phyloP scores from a whole-genome alignment of 2,888 invertebrate species.

The Pheosia tremula region DNA sequence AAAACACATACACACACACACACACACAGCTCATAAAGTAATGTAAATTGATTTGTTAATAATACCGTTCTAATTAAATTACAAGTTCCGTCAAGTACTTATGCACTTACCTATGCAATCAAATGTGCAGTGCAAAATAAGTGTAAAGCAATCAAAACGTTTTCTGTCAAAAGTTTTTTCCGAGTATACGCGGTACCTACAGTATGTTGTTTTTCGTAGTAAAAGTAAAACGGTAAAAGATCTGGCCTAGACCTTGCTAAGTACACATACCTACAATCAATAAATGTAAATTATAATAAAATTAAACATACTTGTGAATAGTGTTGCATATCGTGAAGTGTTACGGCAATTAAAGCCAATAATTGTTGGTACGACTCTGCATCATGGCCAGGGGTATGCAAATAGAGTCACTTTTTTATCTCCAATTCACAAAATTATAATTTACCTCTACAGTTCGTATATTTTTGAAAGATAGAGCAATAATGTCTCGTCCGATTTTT shows the following conservation, averaged over 20 bases:
- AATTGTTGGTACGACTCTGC: slow-evolving; percentile 47
- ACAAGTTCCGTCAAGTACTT: not conserved
- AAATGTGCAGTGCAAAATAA: not conserved
- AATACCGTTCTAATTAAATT: not conserved
- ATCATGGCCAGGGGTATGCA: slow-evolving; percentile 51
- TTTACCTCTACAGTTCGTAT: too few relatives aligned
- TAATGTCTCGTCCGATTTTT: too few relatives aligned
- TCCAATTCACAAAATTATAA: too few relatives aligned
- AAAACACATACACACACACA: too few relatives aligned
- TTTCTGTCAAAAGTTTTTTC: not conserved
- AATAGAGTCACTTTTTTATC: slow-evolving; percentile 11
- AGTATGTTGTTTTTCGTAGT: not conserved
- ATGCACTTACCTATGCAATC: not conserved
- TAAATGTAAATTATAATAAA: slow-evolving; percentile 1
- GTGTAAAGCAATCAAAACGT: not conserved
- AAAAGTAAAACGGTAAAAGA: slow-evolving; percentile 3
- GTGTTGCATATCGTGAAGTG: slow-evolving; percentile 37
- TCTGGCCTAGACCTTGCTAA: slow-evolving; percentile 12
- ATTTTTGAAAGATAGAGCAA: too few relatives aligned
- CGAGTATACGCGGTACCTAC: not conserved
- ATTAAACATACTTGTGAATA: slow-evolving; percentile 17
- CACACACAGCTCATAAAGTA: too few relatives aligned
- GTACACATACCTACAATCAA: not conserved
- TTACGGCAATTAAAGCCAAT: slow-evolving; percentile 56
- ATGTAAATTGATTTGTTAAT: not conserved